phyloP scores from a whole-genome alignment of 2,888 invertebrate genomes.

The Tetranychus piercei region DNA sequence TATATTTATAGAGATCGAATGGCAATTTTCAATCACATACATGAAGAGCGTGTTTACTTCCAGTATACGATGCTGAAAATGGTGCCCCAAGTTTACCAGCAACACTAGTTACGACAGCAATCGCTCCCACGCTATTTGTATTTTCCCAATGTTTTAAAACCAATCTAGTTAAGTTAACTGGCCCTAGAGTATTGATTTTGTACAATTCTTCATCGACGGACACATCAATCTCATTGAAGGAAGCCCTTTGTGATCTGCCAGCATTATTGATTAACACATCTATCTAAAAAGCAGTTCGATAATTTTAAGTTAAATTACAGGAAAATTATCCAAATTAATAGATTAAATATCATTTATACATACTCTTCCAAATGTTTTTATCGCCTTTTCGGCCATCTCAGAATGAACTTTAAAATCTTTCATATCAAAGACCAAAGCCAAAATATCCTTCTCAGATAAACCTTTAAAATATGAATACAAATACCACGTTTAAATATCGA shows the following conservation, averaged over 20 bases:
- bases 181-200: constrained; percentile 55
- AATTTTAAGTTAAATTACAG: neutral
- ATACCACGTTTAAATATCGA: neutral
- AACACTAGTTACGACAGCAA: constrained; percentile 54
- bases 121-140: constrained; percentile 40
- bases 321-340: neutral
- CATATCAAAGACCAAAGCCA: constrained; percentile 24
- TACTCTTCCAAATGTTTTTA: constrained; percentile 36
- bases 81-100: constrained; percentile 49
- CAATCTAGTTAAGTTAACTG: constrained; percentile 46
- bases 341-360: constrained; percentile 30
- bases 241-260: constrained; percentile 54
- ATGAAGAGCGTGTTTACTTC: constrained; percentile 55
- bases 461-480: constrained; percentile 17
- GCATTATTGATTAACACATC: constrained; percentile 65
- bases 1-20: neutral
- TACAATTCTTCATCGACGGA: constrained; percentile 54
- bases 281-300: constrained; percentile 34
- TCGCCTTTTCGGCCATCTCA: constrained; percentile 29
- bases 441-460: constrained; percentile 20
- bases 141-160: constrained; percentile 44
- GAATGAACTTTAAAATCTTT: constrained; percentile 29
- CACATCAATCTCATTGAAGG: constrained; percentile 49
- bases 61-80: constrained; percentile 50
- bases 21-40: constrained; percentile 30